A percentile compares a stretch with the other conserved stretches of the same genome.
These are phyloP conservation scores for Sprattus sprattus DNA, from an alignment of 2,113 vertebrate genomes.

Conservation along the genomic window DNA sequence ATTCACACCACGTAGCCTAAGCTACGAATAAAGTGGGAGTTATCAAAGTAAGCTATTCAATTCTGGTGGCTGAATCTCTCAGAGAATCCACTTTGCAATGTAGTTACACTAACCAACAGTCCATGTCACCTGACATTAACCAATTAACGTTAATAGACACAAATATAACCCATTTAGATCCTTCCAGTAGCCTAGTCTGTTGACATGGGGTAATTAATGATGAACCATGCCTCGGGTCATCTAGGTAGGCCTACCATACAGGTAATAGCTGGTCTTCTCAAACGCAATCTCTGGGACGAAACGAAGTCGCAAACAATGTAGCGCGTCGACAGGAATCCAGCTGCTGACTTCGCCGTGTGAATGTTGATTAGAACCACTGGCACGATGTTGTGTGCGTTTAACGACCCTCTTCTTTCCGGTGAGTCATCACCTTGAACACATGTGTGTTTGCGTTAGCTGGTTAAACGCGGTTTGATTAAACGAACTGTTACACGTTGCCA, in stretches of 20 bases:
- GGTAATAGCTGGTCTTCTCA: neutral
- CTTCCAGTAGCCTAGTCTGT: neutral
- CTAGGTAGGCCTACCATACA: neutral
- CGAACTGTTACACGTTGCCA: conserved; percentile 22
- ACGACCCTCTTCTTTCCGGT: neutral
- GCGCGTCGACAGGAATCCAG: conserved; percentile 10
- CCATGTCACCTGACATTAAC: conserved; percentile 9
- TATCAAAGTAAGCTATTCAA: neutral
- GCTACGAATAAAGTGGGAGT: neutral
- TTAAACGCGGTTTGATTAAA: neutral
- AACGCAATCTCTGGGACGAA: neutral
- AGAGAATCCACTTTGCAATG: neutral
- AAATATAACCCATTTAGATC: neutral
- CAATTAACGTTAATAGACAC: neutral
- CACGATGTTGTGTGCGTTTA: neutral
- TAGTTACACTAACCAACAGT: neutral
- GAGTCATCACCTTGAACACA: conserved; percentile 2
- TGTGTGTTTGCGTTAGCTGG: neutral
- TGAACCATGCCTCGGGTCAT: neutral
- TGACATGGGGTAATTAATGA: neutral
- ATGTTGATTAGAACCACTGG: neutral
- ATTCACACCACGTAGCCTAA: neutral
- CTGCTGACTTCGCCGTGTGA: neutral
- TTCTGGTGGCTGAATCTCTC: neutral
- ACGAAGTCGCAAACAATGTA: neutral